phyloP scores from a whole-genome alignment of 1,140 invertebrate genomes.

The Apis cerana region DNA sequence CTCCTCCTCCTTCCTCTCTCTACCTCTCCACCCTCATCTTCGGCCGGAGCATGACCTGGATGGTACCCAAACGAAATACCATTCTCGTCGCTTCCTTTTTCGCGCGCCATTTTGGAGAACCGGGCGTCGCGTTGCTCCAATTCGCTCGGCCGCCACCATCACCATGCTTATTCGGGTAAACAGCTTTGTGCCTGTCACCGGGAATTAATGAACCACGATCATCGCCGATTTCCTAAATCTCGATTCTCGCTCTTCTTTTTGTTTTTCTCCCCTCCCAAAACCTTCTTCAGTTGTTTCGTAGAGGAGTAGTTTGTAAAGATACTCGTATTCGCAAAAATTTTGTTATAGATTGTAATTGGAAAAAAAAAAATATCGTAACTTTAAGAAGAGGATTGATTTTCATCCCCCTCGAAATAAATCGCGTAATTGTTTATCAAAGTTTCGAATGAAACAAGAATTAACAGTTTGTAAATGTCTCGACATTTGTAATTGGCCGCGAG shows the following conservation, averaged over 20 bases:
- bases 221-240: background rate
- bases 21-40: constrained; percentile 50
- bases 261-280: no score
- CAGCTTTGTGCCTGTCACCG: constrained; percentile 19
- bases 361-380: no score
- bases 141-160: constrained; percentile 13
- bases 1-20: constrained; percentile 30
- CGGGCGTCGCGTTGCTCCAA: constrained; percentile 55
- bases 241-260: background rate
- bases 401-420: no score
- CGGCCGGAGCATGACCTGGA: constrained; percentile 76
- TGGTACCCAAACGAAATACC: constrained; percentile 74
- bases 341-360: no score
- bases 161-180: constrained; percentile 10
- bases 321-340: no score
- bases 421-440: no score
- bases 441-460: no score
- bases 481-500: no score
- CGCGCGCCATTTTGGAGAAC: constrained; percentile 65
- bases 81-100: constrained; percentile 63
- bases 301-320: no score
- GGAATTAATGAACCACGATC: constrained; percentile 28
- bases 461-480: no score
- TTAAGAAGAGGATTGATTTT: no score
- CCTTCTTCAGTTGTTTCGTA: no score